A percentile compares a stretch with the other conserved stretches of the same genome.
Evolutionary conservation across 2,113 vertebrate species (phyloP).

Genomic region (Aptenodytes forsteri): DNA sequence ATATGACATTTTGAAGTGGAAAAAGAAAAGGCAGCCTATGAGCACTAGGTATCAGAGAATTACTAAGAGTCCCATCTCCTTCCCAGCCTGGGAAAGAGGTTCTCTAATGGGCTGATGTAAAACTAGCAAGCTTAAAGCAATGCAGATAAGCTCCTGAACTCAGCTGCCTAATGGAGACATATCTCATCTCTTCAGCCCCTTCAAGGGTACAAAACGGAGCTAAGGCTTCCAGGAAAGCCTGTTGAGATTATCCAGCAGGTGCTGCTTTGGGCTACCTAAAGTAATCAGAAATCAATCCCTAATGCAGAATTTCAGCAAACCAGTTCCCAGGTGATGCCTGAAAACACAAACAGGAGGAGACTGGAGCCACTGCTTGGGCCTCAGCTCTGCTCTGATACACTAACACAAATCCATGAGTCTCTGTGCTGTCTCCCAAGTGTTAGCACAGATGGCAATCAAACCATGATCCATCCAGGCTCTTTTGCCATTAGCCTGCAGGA

Average conservation of each 20-base stretch:
- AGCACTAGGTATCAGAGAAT: not conserved
- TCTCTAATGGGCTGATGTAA: not conserved
- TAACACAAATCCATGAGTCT: not conserved
- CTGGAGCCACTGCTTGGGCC: not conserved
- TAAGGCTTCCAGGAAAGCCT: not conserved
- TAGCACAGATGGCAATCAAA: not conserved
- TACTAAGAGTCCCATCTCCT: not conserved
- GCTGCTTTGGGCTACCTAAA: not conserved
- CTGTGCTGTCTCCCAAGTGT: not conserved
- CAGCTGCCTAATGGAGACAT: not conserved
- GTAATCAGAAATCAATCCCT: not conserved
- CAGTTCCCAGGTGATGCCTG: not conserved
- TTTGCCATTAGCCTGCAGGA: not conserved
- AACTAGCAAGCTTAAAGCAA: not conserved
- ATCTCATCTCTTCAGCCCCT: not conserved
- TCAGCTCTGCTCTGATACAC: not conserved
- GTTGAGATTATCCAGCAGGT: not conserved
- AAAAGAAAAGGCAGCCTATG: not conserved
- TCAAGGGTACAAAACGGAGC: not conserved
- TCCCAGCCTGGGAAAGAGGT: not conserved
- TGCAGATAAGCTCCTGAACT: constrained; percentile 17
- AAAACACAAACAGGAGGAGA: not conserved
- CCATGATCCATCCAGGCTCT: not conserved
- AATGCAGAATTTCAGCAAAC: not conserved
- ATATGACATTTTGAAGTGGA: constrained; percentile 26